Evolutionary conservation across 2,113 vertebrate genomes (phyloP).

Genomic region (Engraulis encrasicolus): DNA sequence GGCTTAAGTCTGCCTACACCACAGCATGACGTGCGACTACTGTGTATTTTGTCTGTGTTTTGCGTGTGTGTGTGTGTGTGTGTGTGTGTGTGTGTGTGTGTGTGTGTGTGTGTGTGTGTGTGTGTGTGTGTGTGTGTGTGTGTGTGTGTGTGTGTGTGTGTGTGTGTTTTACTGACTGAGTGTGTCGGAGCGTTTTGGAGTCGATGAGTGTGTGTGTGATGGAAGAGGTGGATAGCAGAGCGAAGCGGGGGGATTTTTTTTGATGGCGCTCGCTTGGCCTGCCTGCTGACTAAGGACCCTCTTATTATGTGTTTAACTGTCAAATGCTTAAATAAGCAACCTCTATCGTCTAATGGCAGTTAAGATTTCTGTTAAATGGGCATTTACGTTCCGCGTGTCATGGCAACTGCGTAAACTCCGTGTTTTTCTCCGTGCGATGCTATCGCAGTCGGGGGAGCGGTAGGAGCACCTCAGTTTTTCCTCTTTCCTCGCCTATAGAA

Average conservation of each 20-base stretch:
- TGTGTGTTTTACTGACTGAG: not conserved
- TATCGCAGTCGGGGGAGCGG: too few species aligned
- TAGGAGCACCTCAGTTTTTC: slow-evolving; percentile 62
- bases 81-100: not conserved
- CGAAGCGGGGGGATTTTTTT: slow-evolving; percentile 20
- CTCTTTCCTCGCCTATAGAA: slow-evolving; percentile 30
- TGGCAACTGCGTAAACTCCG: slow-evolving; percentile 63
- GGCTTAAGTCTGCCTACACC: not conserved
- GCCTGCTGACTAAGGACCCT: slow-evolving; percentile 56
- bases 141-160: not conserved
- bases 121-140: not conserved
- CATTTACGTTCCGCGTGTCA: slow-evolving; percentile 57
- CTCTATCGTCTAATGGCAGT: slow-evolving; percentile 57
- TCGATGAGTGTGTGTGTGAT: slow-evolving; percentile 23
- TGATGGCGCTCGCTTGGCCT: slow-evolving; percentile 43
- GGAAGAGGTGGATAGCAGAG: slow-evolving; percentile 16
- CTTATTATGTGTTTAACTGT: slow-evolving; percentile 69
- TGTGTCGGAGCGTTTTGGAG: not conserved
- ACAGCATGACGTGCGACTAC: not conserved
- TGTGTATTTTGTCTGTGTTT: too few species aligned
- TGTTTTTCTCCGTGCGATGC: slow-evolving; percentile 60
- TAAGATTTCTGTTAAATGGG: slow-evolving; percentile 60
- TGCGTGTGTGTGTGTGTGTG: not conserved
- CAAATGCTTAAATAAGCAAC: slow-evolving; percentile 61
- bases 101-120: not conserved